phyloP scores from a whole-genome alignment of 2,113 vertebrate species.

The Halcyon senegalensis region DNA sequence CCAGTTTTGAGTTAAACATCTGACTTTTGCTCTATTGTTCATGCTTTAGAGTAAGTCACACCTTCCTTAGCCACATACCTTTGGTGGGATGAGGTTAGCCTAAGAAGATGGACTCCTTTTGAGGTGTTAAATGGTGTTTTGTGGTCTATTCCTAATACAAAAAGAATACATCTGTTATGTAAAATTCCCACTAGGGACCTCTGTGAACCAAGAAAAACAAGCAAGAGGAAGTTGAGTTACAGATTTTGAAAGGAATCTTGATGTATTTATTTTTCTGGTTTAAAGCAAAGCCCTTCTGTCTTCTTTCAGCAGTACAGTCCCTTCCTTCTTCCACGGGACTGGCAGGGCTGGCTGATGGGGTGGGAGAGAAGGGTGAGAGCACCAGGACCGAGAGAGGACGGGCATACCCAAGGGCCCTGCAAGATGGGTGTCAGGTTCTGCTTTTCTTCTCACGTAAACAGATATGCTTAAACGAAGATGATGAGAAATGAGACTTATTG shows the following conservation, averaged over 20 bases:
- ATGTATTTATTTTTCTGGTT: slow-evolving; percentile 51
- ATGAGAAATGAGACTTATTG: neutral
- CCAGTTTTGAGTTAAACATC: neutral
- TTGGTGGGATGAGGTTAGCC: neutral
- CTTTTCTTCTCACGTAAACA: neutral
- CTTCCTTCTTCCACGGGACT: slow-evolving; percentile 14
- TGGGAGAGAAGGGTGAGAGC: neutral
- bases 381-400: neutral
- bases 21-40: neutral
- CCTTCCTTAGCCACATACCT: neutral
- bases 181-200: neutral
- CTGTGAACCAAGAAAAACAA: slow-evolving; percentile 54
- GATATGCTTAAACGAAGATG: neutral
- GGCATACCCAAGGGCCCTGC: neutral
- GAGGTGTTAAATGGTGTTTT: neutral
- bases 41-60: neutral
- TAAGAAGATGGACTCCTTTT: neutral
- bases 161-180: slow-evolving; percentile 37
- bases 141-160: neutral
- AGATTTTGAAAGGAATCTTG: slow-evolving; percentile 56
- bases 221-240: slow-evolving; percentile 4
- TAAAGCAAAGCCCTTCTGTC: slow-evolving; percentile 45
- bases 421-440: neutral
- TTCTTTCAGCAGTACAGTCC: slow-evolving; percentile 4
- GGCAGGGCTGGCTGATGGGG: slow-evolving; percentile 15